phyloP scores from a whole-genome alignment of 2,888 invertebrate genomes.

The Mayetiola destructor region DNA sequence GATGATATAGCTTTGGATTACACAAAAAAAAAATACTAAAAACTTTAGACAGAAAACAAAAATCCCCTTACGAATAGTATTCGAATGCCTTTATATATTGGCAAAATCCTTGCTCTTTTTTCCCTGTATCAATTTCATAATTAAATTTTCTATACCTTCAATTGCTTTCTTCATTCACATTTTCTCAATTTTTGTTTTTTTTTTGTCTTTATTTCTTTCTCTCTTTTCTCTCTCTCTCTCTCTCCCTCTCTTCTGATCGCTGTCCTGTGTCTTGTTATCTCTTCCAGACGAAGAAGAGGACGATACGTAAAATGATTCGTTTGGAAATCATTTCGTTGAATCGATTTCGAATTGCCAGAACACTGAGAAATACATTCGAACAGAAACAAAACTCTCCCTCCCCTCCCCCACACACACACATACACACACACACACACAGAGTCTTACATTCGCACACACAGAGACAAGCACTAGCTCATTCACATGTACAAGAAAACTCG shows the following conservation, averaged over 20 bases:
- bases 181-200: neutral
- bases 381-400: neutral
- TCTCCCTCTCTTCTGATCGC: neutral
- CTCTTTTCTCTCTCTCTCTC: neutral
- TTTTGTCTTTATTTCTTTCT: neutral
- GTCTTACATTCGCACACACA: neutral
- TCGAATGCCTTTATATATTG: too few species aligned
- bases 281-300: constrained; percentile 11
- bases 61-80: too few species aligned
- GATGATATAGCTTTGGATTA: too few species aligned
- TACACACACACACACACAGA: neutral
- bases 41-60: too few species aligned
- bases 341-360: constrained; percentile 2
- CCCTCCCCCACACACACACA: neutral
- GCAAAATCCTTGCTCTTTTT: too few species aligned
- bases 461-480: neutral
- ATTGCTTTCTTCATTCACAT: neutral
- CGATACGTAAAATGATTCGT: constrained; percentile 1
- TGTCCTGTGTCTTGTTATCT: neutral
- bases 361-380: constrained; percentile 4
- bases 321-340: neutral
- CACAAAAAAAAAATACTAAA: too few species aligned
- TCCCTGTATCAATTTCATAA: too few species aligned
- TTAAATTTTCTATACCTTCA: neutral
- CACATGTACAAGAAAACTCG: constrained; percentile 10